These are phyloP conservation scores for Ptyas mucosa DNA, from an alignment of 2,113 vertebrate species.

Conservation along the genomic window DNA sequence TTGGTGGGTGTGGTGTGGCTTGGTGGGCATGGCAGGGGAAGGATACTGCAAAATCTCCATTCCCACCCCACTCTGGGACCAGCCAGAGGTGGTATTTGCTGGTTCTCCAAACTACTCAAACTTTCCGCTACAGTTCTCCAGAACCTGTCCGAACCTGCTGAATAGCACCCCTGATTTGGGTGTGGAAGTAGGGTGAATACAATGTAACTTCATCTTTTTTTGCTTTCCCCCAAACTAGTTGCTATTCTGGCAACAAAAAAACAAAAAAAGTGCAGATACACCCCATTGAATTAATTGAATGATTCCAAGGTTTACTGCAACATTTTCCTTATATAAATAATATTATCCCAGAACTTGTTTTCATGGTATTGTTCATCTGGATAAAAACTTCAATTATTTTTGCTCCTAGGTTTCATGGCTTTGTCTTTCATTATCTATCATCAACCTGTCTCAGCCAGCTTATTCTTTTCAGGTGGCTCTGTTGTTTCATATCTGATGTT, in stretches of 20 bases:
- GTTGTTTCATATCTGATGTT: neutral
- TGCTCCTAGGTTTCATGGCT: neutral
- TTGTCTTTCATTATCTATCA: constrained; percentile 28
- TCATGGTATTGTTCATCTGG: neutral
- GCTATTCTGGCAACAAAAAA: neutral
- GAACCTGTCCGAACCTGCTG: too few species aligned
- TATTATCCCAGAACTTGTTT: neutral
- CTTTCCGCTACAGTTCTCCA: too few species aligned
- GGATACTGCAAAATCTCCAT: too few species aligned
- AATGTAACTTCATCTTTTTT: neutral
- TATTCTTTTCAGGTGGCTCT: fast-evolving
- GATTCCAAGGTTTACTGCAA: neutral
- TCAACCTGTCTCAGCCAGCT: constrained; percentile 40
- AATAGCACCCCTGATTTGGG: neutral
- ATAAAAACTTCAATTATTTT: neutral
- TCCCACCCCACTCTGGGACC: too few species aligned
- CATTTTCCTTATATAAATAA: neutral
- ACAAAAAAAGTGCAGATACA: neutral
- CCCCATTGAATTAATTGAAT: neutral
- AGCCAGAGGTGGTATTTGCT: too few species aligned
- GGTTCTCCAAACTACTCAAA: too few species aligned
- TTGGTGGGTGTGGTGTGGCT: too few species aligned
- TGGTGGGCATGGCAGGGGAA: too few species aligned
- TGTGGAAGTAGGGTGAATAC: neutral
- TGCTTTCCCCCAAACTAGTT: neutral